These are phyloP conservation scores for Pseudochirops corinnae DNA, from an alignment of 2,797 vertebrate genomes.

Conservation along the genomic window DNA sequence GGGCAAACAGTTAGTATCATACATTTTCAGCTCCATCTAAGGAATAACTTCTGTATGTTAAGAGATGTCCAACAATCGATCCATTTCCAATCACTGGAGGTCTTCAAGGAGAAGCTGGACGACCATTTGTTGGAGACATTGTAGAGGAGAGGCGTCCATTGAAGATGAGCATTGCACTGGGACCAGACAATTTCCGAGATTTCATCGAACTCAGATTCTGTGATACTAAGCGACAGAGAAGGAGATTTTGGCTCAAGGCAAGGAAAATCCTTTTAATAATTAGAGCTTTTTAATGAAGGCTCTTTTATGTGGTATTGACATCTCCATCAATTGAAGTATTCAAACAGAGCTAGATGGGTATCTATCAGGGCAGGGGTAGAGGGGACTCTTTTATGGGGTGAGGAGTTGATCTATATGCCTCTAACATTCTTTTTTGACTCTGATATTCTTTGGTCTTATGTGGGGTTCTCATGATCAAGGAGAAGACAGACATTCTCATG, in stretches of 20 bases:
- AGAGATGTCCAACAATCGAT: background rate
- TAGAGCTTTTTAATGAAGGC: background rate
- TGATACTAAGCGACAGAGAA: background rate
- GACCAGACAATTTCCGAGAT: background rate
- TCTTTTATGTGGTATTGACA: background rate
- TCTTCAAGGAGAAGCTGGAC: background rate
- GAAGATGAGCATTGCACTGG: background rate
- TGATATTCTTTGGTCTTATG: background rate
- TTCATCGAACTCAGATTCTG: background rate
- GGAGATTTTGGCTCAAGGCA: background rate
- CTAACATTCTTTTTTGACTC: background rate
- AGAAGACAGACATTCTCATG: background rate
- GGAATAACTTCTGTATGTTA: background rate
- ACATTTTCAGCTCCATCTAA: background rate
- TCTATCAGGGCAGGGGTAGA: background rate
- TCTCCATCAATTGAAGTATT: background rate
- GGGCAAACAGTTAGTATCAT: background rate
- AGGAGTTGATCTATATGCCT: background rate
- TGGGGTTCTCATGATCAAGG: background rate
- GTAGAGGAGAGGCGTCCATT: background rate
- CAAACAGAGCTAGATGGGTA: background rate
- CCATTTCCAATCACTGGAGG: background rate
- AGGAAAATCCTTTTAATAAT: background rate
- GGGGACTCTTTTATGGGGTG: background rate
- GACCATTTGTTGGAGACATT: background rate